Conservation (phyloP, 2,888 invertebrate species). For the Asteroscopus sphinx region DNA sequence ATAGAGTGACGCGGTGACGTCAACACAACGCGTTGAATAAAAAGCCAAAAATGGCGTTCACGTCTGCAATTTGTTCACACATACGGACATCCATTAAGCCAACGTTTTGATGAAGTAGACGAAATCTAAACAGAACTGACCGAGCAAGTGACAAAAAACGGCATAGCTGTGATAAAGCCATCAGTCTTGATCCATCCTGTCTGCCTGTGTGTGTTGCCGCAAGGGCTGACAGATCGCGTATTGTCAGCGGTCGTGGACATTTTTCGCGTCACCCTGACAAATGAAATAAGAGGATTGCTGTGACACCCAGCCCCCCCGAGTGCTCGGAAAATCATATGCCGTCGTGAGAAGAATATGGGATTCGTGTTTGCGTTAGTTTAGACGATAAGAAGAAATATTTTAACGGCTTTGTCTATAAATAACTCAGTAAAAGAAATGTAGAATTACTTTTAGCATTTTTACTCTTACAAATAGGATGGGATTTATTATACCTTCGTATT, state of each 20-base stretch:
- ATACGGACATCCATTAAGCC: conserved; percentile 29
- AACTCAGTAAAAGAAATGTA: neutral
- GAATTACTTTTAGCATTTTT: neutral
- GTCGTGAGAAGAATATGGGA: conserved; percentile 61
- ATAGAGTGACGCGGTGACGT: conserved; percentile 4
- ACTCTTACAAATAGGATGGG: too few species aligned
- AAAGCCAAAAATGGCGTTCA: conserved; percentile 6
- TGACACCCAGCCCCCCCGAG: conserved; percentile 69
- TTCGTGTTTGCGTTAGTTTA: conserved; percentile 43
- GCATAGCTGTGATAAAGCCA: conserved; percentile 65
- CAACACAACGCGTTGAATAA: neutral
- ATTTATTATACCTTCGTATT: too few species aligned
- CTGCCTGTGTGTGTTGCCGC: conserved; percentile 52
- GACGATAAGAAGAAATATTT: conserved; percentile 24
- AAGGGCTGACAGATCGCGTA: conserved; percentile 76
- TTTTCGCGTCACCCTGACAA: conserved; percentile 77
- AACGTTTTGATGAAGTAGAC: conserved; percentile 48
- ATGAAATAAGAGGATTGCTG: conserved; percentile 85
- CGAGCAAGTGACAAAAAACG: conserved; percentile 52
- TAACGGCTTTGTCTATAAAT: conserved; percentile 16
- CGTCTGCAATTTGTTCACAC: conserved; percentile 17
- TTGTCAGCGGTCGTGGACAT: conserved; percentile 77
- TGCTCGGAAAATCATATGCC: conserved; percentile 73
- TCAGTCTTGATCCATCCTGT: conserved; percentile 71
- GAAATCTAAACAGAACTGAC: conserved; percentile 62